Evolutionary conservation across 2,888 invertebrate genomes (phyloP).

Genomic region (Chalcis sispes): DNA sequence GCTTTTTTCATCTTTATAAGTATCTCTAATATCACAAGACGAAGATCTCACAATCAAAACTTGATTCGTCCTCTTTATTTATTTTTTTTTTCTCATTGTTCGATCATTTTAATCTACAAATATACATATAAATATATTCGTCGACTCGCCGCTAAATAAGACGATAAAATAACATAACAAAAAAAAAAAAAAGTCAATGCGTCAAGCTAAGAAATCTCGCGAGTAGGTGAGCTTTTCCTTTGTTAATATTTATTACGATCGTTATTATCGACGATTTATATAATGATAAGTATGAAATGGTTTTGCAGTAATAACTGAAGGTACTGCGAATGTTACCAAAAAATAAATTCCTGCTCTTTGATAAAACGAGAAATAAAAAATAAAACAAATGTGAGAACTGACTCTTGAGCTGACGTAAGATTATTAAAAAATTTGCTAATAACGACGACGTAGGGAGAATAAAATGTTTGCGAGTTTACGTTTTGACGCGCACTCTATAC

Average conservation of each 20-base stretch:
- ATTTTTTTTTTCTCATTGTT: slow-evolving; percentile 12
- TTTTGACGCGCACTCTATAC: slow-evolving; percentile 41
- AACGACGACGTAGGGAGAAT: slow-evolving; percentile 1
- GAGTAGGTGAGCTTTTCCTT: slow-evolving; percentile 37
- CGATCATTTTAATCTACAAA: slow-evolving; percentile 25
- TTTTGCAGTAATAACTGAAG: slow-evolving; percentile 41
- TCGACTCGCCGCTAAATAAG: slow-evolving; percentile 27
- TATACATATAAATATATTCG: slow-evolving; percentile 27
- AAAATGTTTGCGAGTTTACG: slow-evolving; percentile 41
- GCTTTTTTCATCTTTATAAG: slow-evolving; percentile 53
- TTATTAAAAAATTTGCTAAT: slow-evolving; percentile 36
- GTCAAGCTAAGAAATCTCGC: slow-evolving; percentile 33
- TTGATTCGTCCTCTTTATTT: background rate
- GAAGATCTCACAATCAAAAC: slow-evolving; percentile 30
- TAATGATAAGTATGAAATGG: slow-evolving; percentile 27
- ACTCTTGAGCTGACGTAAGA: slow-evolving; percentile 22
- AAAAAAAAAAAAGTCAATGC: slow-evolving; percentile 22
- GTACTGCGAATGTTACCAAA: slow-evolving; percentile 39
- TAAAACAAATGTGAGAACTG: too few relatives aligned
- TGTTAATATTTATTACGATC: slow-evolving; percentile 40
- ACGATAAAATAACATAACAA: slow-evolving; percentile 37
- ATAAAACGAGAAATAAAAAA: slow-evolving; percentile 28
- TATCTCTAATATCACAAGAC: slow-evolving; percentile 22
- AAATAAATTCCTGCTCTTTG: slow-evolving; percentile 45
- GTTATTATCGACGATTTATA: slow-evolving; percentile 39